Evolutionary conservation across 53 echinoderm and acorn worm genomes (phyloP), one percentile per base, ranked within the genome.

Genomic region (Henricia sp.): DNA sequence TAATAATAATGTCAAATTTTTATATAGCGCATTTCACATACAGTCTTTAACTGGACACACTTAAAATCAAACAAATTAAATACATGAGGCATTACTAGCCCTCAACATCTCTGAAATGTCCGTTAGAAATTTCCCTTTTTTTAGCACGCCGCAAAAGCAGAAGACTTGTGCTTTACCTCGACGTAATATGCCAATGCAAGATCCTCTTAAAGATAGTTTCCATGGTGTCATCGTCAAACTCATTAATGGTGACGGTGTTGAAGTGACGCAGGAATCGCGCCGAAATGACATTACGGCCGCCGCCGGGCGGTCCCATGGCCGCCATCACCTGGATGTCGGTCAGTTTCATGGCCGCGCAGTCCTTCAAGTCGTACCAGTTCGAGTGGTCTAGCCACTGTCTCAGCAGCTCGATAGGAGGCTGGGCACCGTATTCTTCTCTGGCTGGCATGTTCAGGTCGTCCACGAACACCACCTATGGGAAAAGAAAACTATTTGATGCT

Each of bases 381-480:
- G 93, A 96, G 62, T 96, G 96, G 55, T 93, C 96, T 52, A 93
- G 37, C 96, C 96, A 96, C 56, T 96, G 96, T 1, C 96, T 82
- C 12, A 96, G 85, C 24, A 96, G 85, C 60, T 96, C 96, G 21
- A 96, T 89, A 33, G 96, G 96, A 12, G 96, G 96, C 89, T 96
- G 96, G 59, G 96, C 96, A 26, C 96, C 96, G 36, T 96, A 96
- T 23, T 87, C 91, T 48, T 96, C 96, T 36, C 96, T 76, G 21
- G 93, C 93, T 4, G 96, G 96, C 96, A 96, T 96, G 93, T 96
- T 96, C 80, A 95, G 72, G 70, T 95, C 95, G 70, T 95, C 95
- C 25, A 95, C 95, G 74, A 93, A 95, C 48, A 95, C 95, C 72
- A 95, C 52, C 95, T 95, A 74, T 6, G 30, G 29, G 14, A 33